Conservation (phyloP, 2,888 invertebrate species). For the Lepidochitona cinerea region DNA sequence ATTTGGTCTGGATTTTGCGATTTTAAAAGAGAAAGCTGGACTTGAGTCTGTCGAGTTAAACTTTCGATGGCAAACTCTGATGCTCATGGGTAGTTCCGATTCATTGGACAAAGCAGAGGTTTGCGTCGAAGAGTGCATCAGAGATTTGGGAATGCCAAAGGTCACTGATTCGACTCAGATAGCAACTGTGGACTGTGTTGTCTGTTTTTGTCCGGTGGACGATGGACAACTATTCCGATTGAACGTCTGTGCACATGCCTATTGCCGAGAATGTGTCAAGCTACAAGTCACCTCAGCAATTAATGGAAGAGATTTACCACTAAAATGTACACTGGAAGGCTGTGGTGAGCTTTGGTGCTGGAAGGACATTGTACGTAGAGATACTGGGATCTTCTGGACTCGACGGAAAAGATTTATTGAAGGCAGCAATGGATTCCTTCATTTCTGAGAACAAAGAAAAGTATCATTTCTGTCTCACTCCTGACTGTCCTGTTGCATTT, state of each 20-base stretch:
- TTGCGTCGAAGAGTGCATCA: conserved; percentile 16
- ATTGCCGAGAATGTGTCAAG: conserved; percentile 52
- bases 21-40: conserved; percentile 26
- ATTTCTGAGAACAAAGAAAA: conserved; percentile 35
- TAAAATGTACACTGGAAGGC: conserved; percentile 46
- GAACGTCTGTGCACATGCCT: conserved; percentile 62
- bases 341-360: conserved; percentile 45
- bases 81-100: conserved; percentile 32
- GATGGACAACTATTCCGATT: conserved; percentile 44
- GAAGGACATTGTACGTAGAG: conserved; percentile 39
- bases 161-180: not conserved
- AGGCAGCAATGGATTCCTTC: conserved; percentile 43
- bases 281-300: conserved; percentile 37
- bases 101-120: conserved; percentile 28
- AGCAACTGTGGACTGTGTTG: conserved; percentile 47
- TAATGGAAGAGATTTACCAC: conserved; percentile 44
- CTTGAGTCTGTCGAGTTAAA: conserved; percentile 34
- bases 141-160: not conserved
- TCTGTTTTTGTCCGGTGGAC: conserved; percentile 55
- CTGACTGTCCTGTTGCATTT: conserved; percentile 59
- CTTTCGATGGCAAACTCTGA: conserved; percentile 33
- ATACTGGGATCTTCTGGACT: conserved; percentile 29
- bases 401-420: conserved; percentile 24
- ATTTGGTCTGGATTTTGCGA: conserved; percentile 38
- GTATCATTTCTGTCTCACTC: conserved; percentile 54